phyloP scores from a whole-genome alignment of 2,888 invertebrate species.

The Opisthograptis luteolata region DNA sequence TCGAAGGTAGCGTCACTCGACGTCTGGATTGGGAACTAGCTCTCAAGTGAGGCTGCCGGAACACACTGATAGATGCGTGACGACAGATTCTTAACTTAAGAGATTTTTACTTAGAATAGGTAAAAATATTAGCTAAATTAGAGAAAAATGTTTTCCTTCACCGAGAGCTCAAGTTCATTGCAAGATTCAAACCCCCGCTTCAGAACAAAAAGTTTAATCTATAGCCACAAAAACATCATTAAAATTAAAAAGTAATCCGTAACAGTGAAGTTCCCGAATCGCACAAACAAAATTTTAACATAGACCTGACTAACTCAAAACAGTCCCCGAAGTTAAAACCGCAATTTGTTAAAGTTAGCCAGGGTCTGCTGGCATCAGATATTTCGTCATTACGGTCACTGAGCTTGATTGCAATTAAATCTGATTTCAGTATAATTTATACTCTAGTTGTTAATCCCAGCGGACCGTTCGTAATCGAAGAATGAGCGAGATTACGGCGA shows the following conservation, averaged over 20 bases:
- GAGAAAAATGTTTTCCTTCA: too few species aligned
- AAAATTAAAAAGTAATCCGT: not conserved
- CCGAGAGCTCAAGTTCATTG: too few species aligned
- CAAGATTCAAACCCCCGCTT: too few species aligned
- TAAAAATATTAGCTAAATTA: too few species aligned
- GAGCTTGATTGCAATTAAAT: conserved; percentile 57
- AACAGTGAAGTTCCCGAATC: not conserved
- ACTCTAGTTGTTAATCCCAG: conserved; percentile 46
- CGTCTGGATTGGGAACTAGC: too few species aligned
- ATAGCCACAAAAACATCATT: too few species aligned
- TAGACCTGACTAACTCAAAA: conserved; percentile 1
- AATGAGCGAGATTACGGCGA: conserved; percentile 27
- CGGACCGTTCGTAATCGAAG: conserved; percentile 39
- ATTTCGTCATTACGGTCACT: conserved; percentile 50
- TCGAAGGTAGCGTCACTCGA: too few species aligned
- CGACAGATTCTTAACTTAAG: too few species aligned
- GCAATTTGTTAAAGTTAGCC: conserved; percentile 37
- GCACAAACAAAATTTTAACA: not conserved
- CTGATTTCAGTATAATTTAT: conserved; percentile 51
- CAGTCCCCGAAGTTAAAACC: conserved; percentile 24
- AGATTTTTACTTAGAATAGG: too few species aligned
- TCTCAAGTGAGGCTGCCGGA: too few species aligned
- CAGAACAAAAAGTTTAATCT: too few species aligned
- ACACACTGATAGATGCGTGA: too few species aligned
- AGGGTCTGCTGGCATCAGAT: conserved; percentile 45